Percentiles rank a stretch among this genome's conserved stretches.
Conservation (phyloP, 1,140 invertebrate genomes). For the Zaprionus tsacasi region DNA sequence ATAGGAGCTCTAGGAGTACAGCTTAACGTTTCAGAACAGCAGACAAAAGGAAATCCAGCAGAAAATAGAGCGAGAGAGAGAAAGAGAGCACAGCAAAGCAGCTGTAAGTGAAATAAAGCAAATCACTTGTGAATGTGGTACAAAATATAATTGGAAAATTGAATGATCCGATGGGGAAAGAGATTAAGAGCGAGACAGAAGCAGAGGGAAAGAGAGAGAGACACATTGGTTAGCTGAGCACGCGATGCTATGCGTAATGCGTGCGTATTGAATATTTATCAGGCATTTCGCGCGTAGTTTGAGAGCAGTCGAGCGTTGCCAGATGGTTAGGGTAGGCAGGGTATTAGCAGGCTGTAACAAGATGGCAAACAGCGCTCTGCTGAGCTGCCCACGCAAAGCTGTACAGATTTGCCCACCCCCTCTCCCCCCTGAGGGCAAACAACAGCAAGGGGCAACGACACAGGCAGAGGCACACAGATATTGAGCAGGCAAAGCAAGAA, state of each 20-base stretch:
- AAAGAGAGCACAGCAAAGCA: neutral
- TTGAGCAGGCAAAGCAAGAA: neutral
- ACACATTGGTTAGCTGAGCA: neutral
- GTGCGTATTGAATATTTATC: conserved; percentile 20
- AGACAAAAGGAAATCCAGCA: neutral
- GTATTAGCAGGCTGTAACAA: conserved; percentile 22
- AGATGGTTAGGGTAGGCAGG: neutral
- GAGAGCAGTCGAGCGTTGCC: neutral
- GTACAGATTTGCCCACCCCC: conserved; percentile 28
- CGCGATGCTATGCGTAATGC: conserved; percentile 3
- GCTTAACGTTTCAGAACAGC: neutral
- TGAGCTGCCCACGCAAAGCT: conserved; percentile 12
- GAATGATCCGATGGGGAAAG: neutral
- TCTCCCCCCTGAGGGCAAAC: conserved; percentile 14
- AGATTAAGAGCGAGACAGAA: neutral
- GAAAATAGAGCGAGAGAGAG: too few species aligned
- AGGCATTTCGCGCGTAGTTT: neutral
- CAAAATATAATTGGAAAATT: neutral
- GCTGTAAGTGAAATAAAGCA: neutral
- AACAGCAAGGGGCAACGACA: conserved; percentile 21
- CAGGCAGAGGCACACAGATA: neutral
- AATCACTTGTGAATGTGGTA: neutral
- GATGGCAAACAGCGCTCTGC: conserved; percentile 9
- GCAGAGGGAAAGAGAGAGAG: neutral
- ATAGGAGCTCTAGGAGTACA: neutral